phyloP scores from a whole-genome alignment of 2,797 vertebrate species.

The Diglossa cyanea region DNA sequence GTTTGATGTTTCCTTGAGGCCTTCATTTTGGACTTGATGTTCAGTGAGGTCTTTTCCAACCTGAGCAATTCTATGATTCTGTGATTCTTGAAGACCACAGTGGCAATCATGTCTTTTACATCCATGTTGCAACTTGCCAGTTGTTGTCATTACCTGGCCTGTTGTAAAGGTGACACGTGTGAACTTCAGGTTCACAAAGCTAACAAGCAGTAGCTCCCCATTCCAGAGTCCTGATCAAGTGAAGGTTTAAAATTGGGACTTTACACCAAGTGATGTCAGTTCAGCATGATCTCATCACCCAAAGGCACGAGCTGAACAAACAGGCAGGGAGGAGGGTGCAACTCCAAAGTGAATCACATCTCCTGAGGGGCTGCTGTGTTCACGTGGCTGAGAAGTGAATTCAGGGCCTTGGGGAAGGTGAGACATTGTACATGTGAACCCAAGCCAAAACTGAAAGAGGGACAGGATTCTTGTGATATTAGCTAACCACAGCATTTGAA shows the following conservation, averaged over 20 bases:
- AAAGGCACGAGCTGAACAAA: not conserved
- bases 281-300: not conserved
- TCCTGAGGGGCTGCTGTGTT: not conserved
- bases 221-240: not conserved
- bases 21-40: not conserved
- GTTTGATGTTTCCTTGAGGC: not conserved
- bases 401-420: not conserved
- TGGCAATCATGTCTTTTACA: rapidly evolving
- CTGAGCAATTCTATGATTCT: not conserved
- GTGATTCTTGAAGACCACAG: not conserved
- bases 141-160: not conserved
- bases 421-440: not conserved
- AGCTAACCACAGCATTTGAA: not conserved
- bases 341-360: not conserved
- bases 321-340: not conserved
- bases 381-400: not conserved
- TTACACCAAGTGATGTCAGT: not conserved
- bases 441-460: not conserved
- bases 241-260: not conserved
- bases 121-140: not conserved
- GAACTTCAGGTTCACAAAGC: not conserved
- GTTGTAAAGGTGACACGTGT: not conserved
- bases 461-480: not conserved
- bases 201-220: not conserved
- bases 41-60: not conserved